Conservation (phyloP, 64 coral and sea anemone genomes). For the Actinia tenebrosa region DNA sequence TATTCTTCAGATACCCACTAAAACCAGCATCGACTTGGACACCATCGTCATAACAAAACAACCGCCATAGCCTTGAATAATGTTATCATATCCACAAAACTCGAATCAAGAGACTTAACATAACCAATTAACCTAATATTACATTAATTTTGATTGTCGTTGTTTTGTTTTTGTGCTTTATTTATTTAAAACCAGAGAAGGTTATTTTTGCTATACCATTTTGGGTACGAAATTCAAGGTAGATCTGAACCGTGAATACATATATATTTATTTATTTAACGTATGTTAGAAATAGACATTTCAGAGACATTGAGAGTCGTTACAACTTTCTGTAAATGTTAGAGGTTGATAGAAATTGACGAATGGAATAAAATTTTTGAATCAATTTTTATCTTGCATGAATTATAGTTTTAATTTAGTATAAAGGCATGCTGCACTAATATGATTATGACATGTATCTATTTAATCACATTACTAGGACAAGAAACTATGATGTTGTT, state of each 20-base stretch:
- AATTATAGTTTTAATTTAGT: neutral
- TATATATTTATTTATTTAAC: neutral
- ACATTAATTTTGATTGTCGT: neutral
- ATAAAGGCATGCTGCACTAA: neutral
- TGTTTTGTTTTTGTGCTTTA: neutral
- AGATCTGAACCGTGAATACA: neutral
- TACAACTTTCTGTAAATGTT: neutral
- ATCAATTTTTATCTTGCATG: slow-evolving; percentile 11
- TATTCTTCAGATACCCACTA: neutral
- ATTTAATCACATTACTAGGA: neutral
- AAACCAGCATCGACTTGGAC: neutral
- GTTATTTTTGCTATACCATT: neutral
- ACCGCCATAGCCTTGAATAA: neutral
- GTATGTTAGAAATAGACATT: neutral
- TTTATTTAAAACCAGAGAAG: neutral
- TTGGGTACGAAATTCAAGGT: neutral
- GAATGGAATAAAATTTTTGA: slow-evolving; percentile 18
- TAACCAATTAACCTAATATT: neutral
- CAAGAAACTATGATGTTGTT: neutral
- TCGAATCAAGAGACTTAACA: slow-evolving; percentile 10
- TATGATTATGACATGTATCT: neutral
- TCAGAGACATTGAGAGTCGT: neutral
- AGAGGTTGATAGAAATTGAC: neutral
- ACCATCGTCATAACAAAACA: slow-evolving; percentile 8
- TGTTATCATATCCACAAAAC: slow-evolving; percentile 7